A percentile compares a stretch with the other conserved stretches of the same genome.
Conservation (phyloP, 2,888 invertebrate species). For the Caenorhabditis angaria region DNA sequence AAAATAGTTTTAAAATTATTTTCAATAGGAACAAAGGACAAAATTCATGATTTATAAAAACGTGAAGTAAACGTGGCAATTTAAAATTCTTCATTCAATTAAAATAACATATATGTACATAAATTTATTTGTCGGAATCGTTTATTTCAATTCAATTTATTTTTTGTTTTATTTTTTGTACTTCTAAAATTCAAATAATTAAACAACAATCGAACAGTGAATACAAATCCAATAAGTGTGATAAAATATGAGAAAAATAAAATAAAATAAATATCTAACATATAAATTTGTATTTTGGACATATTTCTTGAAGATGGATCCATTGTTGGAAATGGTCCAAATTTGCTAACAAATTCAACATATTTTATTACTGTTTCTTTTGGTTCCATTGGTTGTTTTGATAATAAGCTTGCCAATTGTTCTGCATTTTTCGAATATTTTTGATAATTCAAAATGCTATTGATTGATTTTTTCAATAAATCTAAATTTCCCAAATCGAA, state of each 20-base stretch:
- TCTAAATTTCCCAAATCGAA: conserved; percentile 19
- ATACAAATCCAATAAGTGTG: no score
- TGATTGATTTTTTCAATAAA: conserved; percentile 17
- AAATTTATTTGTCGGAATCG: no score
- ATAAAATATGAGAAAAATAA: background rate
- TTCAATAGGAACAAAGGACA: no score
- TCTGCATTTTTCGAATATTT: conserved; percentile 13
- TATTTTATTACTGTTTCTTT: conserved; percentile 26
- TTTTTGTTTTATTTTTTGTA: no score
- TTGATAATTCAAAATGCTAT: conserved; percentile 16
- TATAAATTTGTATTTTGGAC: background rate
- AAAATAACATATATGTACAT: no score
- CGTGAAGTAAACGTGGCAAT: no score
- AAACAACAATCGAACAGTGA: no score
- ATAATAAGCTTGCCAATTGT: conserved; percentile 13
- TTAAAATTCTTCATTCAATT: no score
- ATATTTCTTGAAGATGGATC: conserved; percentile 10
- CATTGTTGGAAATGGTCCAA: conserved; percentile 26
- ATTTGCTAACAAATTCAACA: conserved; percentile 29
- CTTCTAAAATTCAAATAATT: no score
- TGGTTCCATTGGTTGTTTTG: conserved; percentile 24
- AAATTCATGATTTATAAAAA: no score
- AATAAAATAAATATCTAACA: conserved; percentile 1
- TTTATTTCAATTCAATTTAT: no score
- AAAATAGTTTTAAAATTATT: no score